These are phyloP conservation scores for Acanthurus leucopareius DNA, from an alignment of 2,797 vertebrate genomes.

Conservation along the genomic window DNA sequence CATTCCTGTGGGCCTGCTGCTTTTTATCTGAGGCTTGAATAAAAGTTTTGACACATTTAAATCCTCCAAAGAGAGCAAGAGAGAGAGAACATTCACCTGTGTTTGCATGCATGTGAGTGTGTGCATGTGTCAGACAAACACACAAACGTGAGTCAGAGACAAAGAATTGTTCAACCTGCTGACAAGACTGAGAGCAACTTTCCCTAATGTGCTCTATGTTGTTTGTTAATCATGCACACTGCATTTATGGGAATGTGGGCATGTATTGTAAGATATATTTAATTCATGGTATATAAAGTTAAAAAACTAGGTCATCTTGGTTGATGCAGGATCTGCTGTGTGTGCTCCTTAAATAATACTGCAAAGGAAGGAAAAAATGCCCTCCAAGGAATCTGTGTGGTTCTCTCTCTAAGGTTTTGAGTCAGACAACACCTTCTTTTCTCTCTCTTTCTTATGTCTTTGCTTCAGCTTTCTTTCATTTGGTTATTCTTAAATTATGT, in stretches of 20 bases:
- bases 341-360: conserved; percentile 82
- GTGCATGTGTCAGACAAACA: conserved; percentile 10
- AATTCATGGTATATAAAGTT: conserved; percentile 81
- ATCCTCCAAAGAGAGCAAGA: conserved; percentile 70
- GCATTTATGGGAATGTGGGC: conserved; percentile 65
- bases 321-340: conserved; percentile 76
- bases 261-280: conserved; percentile 78
- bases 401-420: conserved; percentile 79
- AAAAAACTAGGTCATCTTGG: conserved; percentile 84
- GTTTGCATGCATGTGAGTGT: conserved; percentile 11
- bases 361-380: conserved; percentile 57
- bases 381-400: conserved; percentile 70
- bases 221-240: conserved; percentile 65
- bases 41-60: conserved; percentile 76
- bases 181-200: conserved; percentile 67
- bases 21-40: conserved; percentile 72
- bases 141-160: conserved; percentile 44
- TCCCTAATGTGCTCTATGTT: conserved; percentile 71
- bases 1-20: conserved; percentile 77
- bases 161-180: conserved; percentile 60
- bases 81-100: conserved; percentile 34
- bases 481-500: conserved; percentile 59
- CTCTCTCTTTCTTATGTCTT: conserved; percentile 41
- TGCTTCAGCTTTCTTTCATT: conserved; percentile 60
- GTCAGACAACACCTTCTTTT: conserved; percentile 73